phyloP scores from a whole-genome alignment of 2,797 vertebrate species.

The Coranthus polyacanthus region DNA sequence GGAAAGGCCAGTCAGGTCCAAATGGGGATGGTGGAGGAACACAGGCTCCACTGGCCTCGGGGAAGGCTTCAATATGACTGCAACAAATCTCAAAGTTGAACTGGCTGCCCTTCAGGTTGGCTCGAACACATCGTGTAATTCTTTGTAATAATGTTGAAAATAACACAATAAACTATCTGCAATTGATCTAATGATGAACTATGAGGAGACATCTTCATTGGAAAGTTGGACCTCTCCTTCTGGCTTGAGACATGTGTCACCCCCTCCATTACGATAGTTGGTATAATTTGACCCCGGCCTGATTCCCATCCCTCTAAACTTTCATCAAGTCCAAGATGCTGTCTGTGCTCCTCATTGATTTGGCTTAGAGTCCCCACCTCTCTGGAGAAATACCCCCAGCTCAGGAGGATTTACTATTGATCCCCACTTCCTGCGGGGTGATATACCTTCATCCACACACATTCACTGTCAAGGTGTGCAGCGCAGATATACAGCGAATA shows the following conservation, averaged over 20 bases:
- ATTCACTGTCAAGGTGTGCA: slow-evolving; percentile 64
- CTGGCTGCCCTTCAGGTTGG: slow-evolving; percentile 61
- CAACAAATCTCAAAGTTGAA: slow-evolving; percentile 72
- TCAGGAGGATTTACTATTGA: slow-evolving; percentile 79
- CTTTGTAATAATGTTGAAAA: slow-evolving; percentile 57
- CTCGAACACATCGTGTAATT: slow-evolving; percentile 47
- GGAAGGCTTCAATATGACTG: slow-evolving; percentile 57
- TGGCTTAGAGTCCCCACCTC: slow-evolving; percentile 71
- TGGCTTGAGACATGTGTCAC: slow-evolving; percentile 19
- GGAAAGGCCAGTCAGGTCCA: slow-evolving; percentile 75
- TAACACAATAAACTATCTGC: slow-evolving; percentile 29
- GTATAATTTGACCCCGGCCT: slow-evolving; percentile 35
- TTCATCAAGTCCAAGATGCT: slow-evolving; percentile 65
- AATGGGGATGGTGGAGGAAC: slow-evolving; percentile 73
- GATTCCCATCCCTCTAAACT: slow-evolving; percentile 64
- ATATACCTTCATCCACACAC: slow-evolving; percentile 70
- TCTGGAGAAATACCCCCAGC: slow-evolving; percentile 77
- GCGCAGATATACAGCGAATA: slow-evolving; percentile 60
- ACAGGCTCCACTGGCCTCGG: slow-evolving; percentile 64
- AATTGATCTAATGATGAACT: slow-evolving; percentile 55
- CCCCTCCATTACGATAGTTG: slow-evolving; percentile 34
- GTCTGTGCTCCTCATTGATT: slow-evolving; percentile 75
- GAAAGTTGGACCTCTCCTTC: slow-evolving; percentile 47
- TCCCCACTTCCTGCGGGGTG: slow-evolving; percentile 72
- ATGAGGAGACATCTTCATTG: slow-evolving; percentile 26